A percentile compares a stretch with the other conserved stretches of the same genome.
These are phyloP conservation scores for Alosa sapidissima DNA, from an alignment of 2,797 vertebrate genomes.

Conservation along the genomic window DNA sequence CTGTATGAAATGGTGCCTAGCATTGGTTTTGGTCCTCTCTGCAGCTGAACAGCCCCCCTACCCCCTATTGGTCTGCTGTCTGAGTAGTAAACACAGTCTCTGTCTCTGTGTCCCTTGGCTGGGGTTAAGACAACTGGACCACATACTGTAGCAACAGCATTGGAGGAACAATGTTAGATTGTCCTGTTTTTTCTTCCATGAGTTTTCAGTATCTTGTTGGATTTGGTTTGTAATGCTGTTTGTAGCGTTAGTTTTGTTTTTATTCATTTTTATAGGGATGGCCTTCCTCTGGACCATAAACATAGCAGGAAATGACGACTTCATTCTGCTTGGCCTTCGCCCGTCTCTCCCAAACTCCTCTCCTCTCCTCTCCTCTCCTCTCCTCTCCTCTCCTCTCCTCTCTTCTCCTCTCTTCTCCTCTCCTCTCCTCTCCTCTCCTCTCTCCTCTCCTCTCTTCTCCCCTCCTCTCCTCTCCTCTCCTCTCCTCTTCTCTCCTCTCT, in stretches of 20 bases:
- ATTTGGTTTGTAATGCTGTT: not conserved
- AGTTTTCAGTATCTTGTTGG: not conserved
- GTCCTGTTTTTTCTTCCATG: not conserved
- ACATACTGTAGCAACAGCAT: not conserved
- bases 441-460: constrained; percentile 22
- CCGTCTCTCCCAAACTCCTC: not conserved
- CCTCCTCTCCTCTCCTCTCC: constrained; percentile 14
- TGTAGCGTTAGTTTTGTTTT: not conserved
- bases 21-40: not conserved
- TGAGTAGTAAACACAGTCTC: not conserved
- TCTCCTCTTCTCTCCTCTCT: not conserved
- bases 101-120: not conserved
- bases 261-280: not conserved
- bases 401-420: constrained; percentile 12
- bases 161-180: not conserved
- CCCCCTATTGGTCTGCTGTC: not conserved
- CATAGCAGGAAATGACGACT: not conserved
- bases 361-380: constrained; percentile 2
- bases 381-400: not conserved
- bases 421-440: not conserved
- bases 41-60: too few relatives aligned
- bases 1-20: not conserved
- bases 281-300: too few relatives aligned
- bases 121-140: not conserved
- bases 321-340: not conserved